Evolutionary conservation across 1,140 invertebrate species (phyloP), one percentile per base, ranked within the genome.

Genomic region (Grapholita molesta): DNA sequence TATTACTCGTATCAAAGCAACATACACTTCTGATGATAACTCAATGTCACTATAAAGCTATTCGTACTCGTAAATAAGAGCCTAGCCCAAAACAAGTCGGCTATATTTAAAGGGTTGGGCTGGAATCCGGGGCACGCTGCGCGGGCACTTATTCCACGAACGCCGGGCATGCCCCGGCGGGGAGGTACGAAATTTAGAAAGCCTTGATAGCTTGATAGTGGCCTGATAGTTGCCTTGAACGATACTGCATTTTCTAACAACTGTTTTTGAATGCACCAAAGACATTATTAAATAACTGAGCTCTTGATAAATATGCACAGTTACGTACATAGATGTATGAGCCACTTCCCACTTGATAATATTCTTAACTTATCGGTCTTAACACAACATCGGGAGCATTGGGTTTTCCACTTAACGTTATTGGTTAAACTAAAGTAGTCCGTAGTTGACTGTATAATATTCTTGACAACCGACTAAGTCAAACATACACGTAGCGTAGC

Each of bases 51-150:
- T 8, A 48, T 21, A 38, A 0, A 38, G n/a, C n/a, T 35, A 35
- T 35, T 12, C 35, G 25, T 6, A n/a, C 55, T 28, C 55, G 55
- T 61, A 61, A 61, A 61, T 61, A 61, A 61, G n/a, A 61, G 24
- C 25, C 25, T 61, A 30, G 25, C 55, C 55, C 53, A 25, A 57
- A 61, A 61, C 25, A 61, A 61, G 55, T 61, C 55, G 25, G 55
- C 25, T 32, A 25, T 57, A 24, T 53, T 53, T 53, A 61, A 61
- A 61, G 55, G 55, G 55, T 61, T 61, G 55, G 55, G 53, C 21
- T 15, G 55, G 55, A 25, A 61, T 61, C 25, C 25, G 11, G 12
- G 25, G 24, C 55, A 15, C 55, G 55, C 25, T 23, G 53, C 9
- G 53, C 38, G 42, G 15, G 42, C 15, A 21, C 42, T 18, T 48